phyloP scores from a whole-genome alignment of 2,888 invertebrate genomes.

The Phengaris arion region DNA sequence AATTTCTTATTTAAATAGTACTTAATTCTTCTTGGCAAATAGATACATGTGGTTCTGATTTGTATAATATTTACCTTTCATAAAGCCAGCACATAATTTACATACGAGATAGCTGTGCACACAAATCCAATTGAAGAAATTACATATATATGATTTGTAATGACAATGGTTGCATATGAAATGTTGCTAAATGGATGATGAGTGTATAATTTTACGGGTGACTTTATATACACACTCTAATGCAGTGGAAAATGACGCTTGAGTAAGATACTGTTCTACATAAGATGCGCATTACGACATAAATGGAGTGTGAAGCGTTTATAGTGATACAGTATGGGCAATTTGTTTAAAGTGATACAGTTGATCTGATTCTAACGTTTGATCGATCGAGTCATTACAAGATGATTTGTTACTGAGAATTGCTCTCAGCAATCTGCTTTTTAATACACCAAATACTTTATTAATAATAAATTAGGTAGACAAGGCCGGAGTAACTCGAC shows the following conservation, averaged over 20 bases:
- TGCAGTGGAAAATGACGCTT: conserved; percentile 23
- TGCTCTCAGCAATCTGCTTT: neutral
- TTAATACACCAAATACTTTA: too few species aligned
- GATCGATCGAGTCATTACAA: neutral
- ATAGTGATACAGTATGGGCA: conserved; percentile 9
- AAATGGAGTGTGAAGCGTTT: conserved; percentile 21
- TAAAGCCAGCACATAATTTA: neutral
- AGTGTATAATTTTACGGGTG: neutral
- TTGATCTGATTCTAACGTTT: neutral
- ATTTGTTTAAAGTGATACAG: conserved; percentile 1
- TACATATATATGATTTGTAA: neutral
- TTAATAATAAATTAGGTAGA: too few species aligned
- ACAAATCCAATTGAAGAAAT: neutral
- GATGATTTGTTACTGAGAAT: neutral
- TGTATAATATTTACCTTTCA: neutral
- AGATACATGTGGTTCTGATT: neutral
- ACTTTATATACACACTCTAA: neutral
- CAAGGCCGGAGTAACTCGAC: too few species aligned
- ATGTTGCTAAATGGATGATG: neutral
- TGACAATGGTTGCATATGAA: neutral
- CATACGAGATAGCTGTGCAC: neutral
- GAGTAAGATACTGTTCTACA: conserved; percentile 16
- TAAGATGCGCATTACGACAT: conserved; percentile 11
- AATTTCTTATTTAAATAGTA: neutral
- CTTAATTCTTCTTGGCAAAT: neutral